A percentile compares a stretch with the other conserved stretches of the same genome.
These are phyloP conservation scores for Camponotus vicinus DNA, from an alignment of 1,140 invertebrate species.

Conservation along the genomic window DNA sequence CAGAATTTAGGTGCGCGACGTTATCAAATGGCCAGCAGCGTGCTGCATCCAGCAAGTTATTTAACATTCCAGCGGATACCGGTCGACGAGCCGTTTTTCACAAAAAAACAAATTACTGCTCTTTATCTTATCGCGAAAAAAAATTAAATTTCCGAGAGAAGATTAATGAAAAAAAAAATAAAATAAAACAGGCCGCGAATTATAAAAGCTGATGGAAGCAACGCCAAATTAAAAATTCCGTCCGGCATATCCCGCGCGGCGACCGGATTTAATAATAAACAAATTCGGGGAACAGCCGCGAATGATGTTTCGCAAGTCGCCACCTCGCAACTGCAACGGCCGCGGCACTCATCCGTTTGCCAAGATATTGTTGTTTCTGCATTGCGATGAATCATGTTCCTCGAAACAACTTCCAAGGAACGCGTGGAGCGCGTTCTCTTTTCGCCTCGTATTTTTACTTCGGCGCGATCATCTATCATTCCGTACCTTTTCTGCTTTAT, in stretches of 20 bases:
- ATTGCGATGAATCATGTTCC: constrained; percentile 62
- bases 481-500: background rate
- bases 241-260: background rate
- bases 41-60: constrained; percentile 28
- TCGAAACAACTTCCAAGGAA: constrained; percentile 33
- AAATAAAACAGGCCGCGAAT: background rate
- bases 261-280: constrained; percentile 57
- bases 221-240: constrained; percentile 52
- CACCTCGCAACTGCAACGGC: constrained; percentile 10
- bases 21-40: constrained; percentile 54
- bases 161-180: too few relatives aligned
- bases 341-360: constrained; percentile 36
- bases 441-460: background rate
- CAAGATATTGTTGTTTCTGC: constrained; percentile 45
- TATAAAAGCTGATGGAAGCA: background rate
- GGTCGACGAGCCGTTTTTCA: constrained; percentile 14
- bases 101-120: constrained; percentile 23
- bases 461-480: background rate
- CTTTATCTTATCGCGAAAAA: background rate
- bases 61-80: constrained; percentile 50
- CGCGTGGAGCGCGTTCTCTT: background rate
- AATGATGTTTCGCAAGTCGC: constrained; percentile 53
- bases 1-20: constrained; percentile 54
- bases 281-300: constrained; percentile 42
- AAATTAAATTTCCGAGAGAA: constrained; percentile 11